Evolutionary conservation across 1,140 invertebrate genomes (phyloP), one percentile per base, ranked within the genome.

Genomic region (Zaprionus camerounensis): DNA sequence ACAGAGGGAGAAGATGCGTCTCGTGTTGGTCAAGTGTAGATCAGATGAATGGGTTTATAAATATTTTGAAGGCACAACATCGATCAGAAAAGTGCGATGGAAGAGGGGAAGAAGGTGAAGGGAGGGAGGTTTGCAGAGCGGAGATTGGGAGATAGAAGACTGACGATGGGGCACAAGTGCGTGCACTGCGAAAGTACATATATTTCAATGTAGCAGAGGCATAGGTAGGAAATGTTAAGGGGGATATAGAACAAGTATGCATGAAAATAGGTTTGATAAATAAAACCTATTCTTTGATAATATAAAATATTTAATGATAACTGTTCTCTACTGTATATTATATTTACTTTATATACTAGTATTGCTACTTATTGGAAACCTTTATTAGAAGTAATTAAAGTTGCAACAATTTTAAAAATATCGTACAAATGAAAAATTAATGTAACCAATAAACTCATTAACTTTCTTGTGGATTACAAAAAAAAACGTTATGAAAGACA

Each of bases 1-100:
- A 53, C 3, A 12, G 5, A 17, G 11, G 3, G 15, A 69, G 57
- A 56, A 67, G 62, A 56, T 53, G 6, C 41, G 46, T 13, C 11
- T 12, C 44, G n/a, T n/a, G 6, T 20, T 51, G 46, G 46, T 51
- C 46, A 66, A 63, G 53, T 62, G 73, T 56, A 36, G 28, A 57
- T 13, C 51, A 81, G 70, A 91, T 85, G 88, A 80, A 91, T 91
- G 76, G 72, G 71, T 70, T 91, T 91, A 88, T 91, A 91, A 91
- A 91, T 91, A 91, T 91, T 91, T 82, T 78, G 88, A 84, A 80
- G 78, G 70, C 64, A 66, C 66, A 70, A 72, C 84, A 86, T 87
- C 80, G 80, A 86, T 86, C 83, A 80, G 63, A n/a, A n/a, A 41
- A 53, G 56, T 51, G 13, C 20, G 7, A 28, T 12, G 22, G 13